These are phyloP conservation scores for Microplitis demolitor DNA, from an alignment of 1,140 invertebrate species.

Conservation along the genomic window DNA sequence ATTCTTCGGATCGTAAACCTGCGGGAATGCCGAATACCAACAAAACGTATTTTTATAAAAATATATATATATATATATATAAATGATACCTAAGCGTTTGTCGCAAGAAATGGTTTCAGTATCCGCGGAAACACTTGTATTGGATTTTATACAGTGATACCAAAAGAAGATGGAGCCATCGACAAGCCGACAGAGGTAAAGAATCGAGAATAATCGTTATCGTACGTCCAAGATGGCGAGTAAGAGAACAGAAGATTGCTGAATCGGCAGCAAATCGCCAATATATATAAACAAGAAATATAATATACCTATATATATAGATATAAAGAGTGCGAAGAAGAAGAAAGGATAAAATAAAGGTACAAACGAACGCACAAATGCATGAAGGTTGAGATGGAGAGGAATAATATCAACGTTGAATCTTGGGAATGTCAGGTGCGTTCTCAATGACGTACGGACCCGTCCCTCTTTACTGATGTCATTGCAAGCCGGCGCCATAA, in stretches of 20 bases:
- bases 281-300: too few relatives aligned
- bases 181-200: slow-evolving; percentile 5
- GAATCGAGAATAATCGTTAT: background rate
- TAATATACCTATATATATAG: too few relatives aligned
- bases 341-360: background rate
- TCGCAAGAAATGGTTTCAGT: slow-evolving; percentile 3
- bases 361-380: too few relatives aligned
- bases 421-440: slow-evolving; percentile 40
- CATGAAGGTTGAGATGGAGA: background rate
- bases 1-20: too few relatives aligned
- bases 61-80: background rate
- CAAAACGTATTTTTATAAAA: too few relatives aligned
- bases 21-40: too few relatives aligned
- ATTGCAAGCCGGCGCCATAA: slow-evolving; percentile 53
- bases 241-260: too few relatives aligned
- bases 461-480: slow-evolving; percentile 53
- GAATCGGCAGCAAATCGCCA: too few relatives aligned
- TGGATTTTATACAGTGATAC: slow-evolving; percentile 9
- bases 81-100: background rate
- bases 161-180: slow-evolving; percentile 16
- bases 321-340: background rate
- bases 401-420: slow-evolving; percentile 43
- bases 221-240: background rate
- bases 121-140: slow-evolving; percentile 8
- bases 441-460: slow-evolving; percentile 48